These are phyloP conservation scores for Buathra laborator DNA, from an alignment of 2,888 invertebrate species.

Conservation along the genomic window DNA sequence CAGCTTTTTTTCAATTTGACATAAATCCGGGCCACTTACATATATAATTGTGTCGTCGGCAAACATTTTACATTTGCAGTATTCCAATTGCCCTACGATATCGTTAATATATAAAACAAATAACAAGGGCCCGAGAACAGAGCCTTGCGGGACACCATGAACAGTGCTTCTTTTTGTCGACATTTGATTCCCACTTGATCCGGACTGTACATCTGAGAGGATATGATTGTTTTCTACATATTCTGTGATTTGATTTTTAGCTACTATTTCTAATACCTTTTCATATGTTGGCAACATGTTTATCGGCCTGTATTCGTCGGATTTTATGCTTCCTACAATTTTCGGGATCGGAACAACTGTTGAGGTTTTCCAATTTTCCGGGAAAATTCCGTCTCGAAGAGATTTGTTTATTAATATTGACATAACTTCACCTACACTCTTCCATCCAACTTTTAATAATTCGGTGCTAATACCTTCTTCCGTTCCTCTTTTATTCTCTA, in stretches of 20 bases:
- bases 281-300: not conserved
- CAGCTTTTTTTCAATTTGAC: not conserved
- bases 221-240: not conserved
- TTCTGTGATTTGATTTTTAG: not conserved
- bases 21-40: not conserved
- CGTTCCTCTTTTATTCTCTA: not conserved
- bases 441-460: not conserved
- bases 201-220: not conserved
- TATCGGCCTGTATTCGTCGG: constrained; percentile 3
- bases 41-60: not conserved
- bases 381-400: not conserved
- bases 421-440: not conserved
- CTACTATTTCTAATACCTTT: not conserved
- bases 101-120: not conserved
- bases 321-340: not conserved
- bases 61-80: not conserved
- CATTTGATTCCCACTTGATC: not conserved
- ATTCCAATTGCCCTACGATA: not conserved
- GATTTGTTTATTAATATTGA: not conserved
- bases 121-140: not conserved
- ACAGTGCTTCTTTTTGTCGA: not conserved
- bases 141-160: not conserved
- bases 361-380: not conserved
- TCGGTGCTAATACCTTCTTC: not conserved
- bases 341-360: not conserved